A percentile compares a stretch with the other conserved stretches of the same genome.
Evolutionary conservation across 2,888 invertebrate genomes (phyloP).

Genomic region (Alviniconcha strummeri): DNA sequence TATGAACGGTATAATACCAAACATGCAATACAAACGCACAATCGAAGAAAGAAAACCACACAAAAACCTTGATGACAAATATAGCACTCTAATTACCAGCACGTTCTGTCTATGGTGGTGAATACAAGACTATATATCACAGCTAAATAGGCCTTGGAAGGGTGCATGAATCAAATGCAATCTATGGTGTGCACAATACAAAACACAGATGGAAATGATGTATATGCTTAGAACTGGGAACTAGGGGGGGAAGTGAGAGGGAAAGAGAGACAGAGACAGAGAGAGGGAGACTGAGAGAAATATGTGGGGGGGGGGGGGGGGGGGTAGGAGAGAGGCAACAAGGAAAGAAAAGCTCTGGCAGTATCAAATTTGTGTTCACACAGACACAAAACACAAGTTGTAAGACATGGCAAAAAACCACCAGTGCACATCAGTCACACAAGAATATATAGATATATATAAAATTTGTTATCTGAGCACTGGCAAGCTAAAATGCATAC

Average conservation of each 20-base stretch:
- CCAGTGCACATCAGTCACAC: slow-evolving; percentile 17
- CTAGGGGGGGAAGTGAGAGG: background rate
- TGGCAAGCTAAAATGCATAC: slow-evolving; percentile 28
- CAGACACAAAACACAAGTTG: background rate
- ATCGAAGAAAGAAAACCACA: background rate
- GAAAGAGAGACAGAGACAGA: background rate
- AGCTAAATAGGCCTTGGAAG: slow-evolving; percentile 33
- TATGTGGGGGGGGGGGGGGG: background rate
- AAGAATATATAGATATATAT: slow-evolving; percentile 22
- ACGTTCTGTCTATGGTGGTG: slow-evolving; percentile 27
- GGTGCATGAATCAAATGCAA: slow-evolving; percentile 33
- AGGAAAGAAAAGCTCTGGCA: slow-evolving; percentile 4
- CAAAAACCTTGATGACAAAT: slow-evolving; percentile 12
- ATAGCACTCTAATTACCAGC: slow-evolving; percentile 31
- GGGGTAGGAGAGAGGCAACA: background rate
- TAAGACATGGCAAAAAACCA: slow-evolving; percentile 10
- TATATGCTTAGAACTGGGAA: background rate
- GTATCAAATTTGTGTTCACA: slow-evolving; percentile 20
- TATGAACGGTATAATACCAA: slow-evolving; percentile 9
- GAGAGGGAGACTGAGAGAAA: background rate
- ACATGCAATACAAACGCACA: slow-evolving; percentile 25
- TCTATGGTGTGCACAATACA: slow-evolving; percentile 20
- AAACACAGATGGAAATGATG: too few species aligned
- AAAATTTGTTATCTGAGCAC: slow-evolving; percentile 24
- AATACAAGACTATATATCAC: slow-evolving; percentile 33